These are phyloP conservation scores for Urophycis tenuis DNA, from an alignment of 2,797 vertebrate species.

Conservation along the genomic window DNA sequence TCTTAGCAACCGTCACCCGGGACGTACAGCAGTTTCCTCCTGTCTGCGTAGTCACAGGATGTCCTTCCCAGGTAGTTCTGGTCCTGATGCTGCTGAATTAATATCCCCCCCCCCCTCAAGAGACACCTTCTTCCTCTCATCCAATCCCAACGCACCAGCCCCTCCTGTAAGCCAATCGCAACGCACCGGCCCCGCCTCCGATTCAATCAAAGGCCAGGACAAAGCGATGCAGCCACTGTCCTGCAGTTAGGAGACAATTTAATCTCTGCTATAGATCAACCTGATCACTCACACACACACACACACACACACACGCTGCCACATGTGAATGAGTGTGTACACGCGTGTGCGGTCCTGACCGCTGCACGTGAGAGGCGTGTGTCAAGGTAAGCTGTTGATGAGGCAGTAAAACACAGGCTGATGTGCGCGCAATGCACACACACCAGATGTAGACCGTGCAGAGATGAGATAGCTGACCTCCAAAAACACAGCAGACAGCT, in stretches of 20 bases:
- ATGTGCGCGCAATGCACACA: background rate
- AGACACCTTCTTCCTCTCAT: background rate
- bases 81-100: background rate
- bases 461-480: slow-evolving; percentile 40
- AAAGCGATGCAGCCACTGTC: slow-evolving; percentile 25
- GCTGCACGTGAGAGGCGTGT: background rate
- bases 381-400: slow-evolving; percentile 40
- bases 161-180: background rate
- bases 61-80: slow-evolving; percentile 10
- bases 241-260: slow-evolving; percentile 53
- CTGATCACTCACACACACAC: slow-evolving; percentile 5
- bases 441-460: slow-evolving; percentile 9
- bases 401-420: slow-evolving; percentile 39
- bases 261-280: slow-evolving; percentile 36
- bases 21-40: slow-evolving; percentile 24
- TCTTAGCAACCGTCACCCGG: background rate
- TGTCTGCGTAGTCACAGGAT: slow-evolving; percentile 20
- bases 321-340: background rate
- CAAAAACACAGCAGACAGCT: slow-evolving; percentile 24
- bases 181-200: slow-evolving; percentile 20
- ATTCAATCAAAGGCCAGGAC: slow-evolving; percentile 7
- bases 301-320: background rate
- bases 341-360: background rate
- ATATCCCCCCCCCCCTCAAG: background rate
- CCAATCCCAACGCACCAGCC: background rate